Evolutionary conservation across 2,797 vertebrate genomes (phyloP), one percentile per base, ranked within the genome.

Genomic region (Lutjanus argentimaculatus): DNA sequence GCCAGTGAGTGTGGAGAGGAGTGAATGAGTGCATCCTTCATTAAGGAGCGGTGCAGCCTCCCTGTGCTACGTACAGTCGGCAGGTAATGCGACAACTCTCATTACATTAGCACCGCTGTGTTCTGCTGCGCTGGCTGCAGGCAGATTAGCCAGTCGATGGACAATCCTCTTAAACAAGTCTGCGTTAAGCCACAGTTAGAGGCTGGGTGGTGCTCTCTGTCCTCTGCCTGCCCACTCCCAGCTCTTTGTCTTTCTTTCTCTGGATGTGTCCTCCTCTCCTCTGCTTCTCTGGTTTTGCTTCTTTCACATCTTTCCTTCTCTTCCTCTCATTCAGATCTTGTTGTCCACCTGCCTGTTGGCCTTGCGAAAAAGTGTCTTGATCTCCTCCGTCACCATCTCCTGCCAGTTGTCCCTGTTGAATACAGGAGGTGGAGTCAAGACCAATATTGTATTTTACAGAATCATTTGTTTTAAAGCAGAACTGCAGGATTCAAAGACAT

Each of bases 111-210:
- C 87, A 89, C 85, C n/a, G 58, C 90, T 36, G 75, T 81, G 85
- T 96, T 96, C 91, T 93, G 96, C 96, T 95, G 95, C 1, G 95
- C 92, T 93, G 92, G 94, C 83, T 90, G 91, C 82, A 91, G 92
- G 89, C 72, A 93, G 95, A 96, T 97, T 96, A 96, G 90, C 89
- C 76, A 88, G 94, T 88, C 69, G 70, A 88, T 87, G 87, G 75
- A 87, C 91, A 95, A 96, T 96, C 96, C 95, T 95, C 95, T 96
- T 97, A 96, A 95, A 95, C 67, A 82, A 88, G 94, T 93, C 94
- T 86, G 85, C 82, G 10, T 88, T 95, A 95, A 96, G 91, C 94
- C 91, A 80, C 79, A 77, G 79, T 61, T 85, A 93, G 91, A 92
- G 90, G 80, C 83, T 72, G 77, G 85, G 69, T 68, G 82, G 65